Evolutionary conservation across 2,113 vertebrate genomes (phyloP), one percentile per base, ranked within the genome.

Genomic region (Sinosuthora webbiana): DNA sequence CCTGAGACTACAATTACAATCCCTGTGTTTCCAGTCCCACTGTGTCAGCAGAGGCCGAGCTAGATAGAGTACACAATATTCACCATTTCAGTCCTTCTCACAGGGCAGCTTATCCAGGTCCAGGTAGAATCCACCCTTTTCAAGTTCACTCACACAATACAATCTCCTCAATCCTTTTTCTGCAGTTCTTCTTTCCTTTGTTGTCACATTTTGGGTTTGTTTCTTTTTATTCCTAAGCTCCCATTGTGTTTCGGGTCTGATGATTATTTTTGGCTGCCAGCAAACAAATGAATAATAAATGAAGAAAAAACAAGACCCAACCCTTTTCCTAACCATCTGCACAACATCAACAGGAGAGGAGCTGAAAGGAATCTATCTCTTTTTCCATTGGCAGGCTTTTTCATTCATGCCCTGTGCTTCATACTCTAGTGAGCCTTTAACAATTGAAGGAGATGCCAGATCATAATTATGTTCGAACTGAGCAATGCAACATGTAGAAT

Each of bases 151-250:
- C 47, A 57, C 13, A 42, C 10, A 62, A 31, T 57, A 33, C 12
- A 21, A 35, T 50, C 59, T 86, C 47, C 60, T 67, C 6, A 1
- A 31, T 57, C n/a, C 9, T 41, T 86, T 53, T 44, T 23, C 57
- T 4, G 0, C 52, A 31, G 19, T 37, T 20, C 6, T 65, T 15
- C 24, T 68, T 71, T 50, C 45, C 13, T 65, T 73, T 7, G 2
- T 42, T 75, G 44, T 33, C 39, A 69, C 0, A 0, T 16, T 53
- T 27, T 13, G 17, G 9, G 18, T 30, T 12, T 50, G 14, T 52
- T 42, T 28, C 0, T 56, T 17, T 35, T 0, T 76, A 9, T 75
- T 49, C 24, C 52, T 55, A 39, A 74, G 22, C 17, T 81, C 22
- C 44, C 18, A 30, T 11, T 33, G 21, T 28, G 22, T 82, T 78